phyloP scores from a whole-genome alignment of 30 jellyfish, hydroid and myxozoan genomes.

The Pelagia noctiluca region DNA sequence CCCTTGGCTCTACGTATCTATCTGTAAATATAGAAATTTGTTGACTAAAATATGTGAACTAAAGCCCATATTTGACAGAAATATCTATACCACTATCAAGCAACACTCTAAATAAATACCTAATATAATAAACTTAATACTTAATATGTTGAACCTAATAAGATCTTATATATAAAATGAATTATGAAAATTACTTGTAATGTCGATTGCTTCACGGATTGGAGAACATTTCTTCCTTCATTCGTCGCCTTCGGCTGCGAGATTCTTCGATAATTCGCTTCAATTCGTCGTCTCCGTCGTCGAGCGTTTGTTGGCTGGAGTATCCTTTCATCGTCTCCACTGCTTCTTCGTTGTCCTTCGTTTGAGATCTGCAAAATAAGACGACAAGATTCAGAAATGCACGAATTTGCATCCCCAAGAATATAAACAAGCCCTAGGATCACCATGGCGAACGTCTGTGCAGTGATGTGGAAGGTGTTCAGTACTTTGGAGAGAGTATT shows the following conservation, averaged over 20 bases:
- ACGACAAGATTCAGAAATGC: neutral
- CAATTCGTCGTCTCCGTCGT: slow-evolving; percentile 86
- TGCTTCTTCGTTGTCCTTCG: slow-evolving; percentile 43
- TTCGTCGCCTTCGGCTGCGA: slow-evolving; percentile 72
- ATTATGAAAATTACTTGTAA: no score
- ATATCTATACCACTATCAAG: no score
- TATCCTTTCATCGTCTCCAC: slow-evolving; percentile 50
- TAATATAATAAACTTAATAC: no score
- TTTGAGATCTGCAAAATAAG: slow-evolving; percentile 23
- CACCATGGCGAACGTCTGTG: no score
- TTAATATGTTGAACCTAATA: no score
- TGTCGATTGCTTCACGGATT: slow-evolving; percentile 56
- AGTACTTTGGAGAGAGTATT: neutral
- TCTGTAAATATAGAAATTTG: no score
- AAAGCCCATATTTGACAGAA: no score
- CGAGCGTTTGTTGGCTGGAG: slow-evolving; percentile 40
- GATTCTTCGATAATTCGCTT: slow-evolving; percentile 83
- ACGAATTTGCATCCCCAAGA: neutral
- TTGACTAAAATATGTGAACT: no score
- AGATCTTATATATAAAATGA: no score
- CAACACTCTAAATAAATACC: no score
- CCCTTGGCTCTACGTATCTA: no score
- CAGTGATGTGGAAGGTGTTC: neutral
- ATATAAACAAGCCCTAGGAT: no score
- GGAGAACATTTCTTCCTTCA: slow-evolving; percentile 86